These are phyloP conservation scores for Hypotaenidia philippensis DNA, from an alignment of 2,797 vertebrate species.

Conservation along the genomic window DNA sequence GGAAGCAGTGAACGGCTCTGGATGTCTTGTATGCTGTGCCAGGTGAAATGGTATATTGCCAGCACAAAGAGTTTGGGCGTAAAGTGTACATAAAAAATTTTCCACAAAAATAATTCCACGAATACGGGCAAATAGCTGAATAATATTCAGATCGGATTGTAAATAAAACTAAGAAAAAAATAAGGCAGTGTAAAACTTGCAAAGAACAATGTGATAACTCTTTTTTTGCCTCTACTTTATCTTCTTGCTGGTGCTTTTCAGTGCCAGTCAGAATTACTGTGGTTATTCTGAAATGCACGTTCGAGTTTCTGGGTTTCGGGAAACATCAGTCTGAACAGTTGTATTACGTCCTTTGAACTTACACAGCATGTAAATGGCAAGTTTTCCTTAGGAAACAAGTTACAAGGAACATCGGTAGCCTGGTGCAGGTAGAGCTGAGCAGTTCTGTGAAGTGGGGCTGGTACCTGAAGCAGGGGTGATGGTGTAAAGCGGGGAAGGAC, in stretches of 20 bases:
- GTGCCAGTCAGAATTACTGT: neutral
- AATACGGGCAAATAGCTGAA: neutral
- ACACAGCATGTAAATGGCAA: neutral
- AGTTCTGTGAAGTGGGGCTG: neutral
- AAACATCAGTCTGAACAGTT: constrained; percentile 15
- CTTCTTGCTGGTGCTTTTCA: constrained; percentile 6
- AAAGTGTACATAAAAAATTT: neutral
- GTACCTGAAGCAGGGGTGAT: neutral
- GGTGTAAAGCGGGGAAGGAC: neutral
- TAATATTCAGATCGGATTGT: neutral
- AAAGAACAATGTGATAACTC: neutral
- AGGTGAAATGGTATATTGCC: constrained; percentile 34
- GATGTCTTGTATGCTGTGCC: neutral
- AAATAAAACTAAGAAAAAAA: constrained; percentile 49
- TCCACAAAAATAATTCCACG: neutral
- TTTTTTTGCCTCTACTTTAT: constrained; percentile 11
- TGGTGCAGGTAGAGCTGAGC: neutral
- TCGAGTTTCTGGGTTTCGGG: neutral
- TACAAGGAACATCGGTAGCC: neutral
- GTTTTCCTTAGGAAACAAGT: neutral
- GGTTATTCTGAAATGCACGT: neutral
- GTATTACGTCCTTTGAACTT: constrained; percentile 31
- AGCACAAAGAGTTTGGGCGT: constrained; percentile 15
- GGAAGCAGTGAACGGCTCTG: neutral
- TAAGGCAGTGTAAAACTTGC: neutral